These are phyloP conservation scores for Aphelenchoides avenae DNA, from an alignment of 1,140 invertebrate genomes.

Conservation along the genomic window DNA sequence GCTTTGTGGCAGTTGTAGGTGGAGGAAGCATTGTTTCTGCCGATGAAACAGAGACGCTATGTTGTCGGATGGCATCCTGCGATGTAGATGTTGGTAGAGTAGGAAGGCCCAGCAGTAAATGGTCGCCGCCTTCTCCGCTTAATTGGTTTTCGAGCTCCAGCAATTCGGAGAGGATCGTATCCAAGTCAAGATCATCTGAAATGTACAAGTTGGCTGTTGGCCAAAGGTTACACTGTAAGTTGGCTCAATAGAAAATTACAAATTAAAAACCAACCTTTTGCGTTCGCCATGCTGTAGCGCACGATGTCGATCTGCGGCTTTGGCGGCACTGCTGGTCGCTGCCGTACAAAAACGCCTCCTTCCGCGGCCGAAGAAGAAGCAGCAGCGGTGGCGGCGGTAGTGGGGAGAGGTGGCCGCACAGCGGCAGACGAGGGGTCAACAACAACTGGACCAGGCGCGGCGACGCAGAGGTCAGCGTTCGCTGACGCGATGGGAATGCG, in stretches of 20 bases:
- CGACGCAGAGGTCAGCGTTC: too few relatives aligned
- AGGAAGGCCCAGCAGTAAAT: constrained; percentile 39
- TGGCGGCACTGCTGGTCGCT: constrained; percentile 35
- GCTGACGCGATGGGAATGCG: too few relatives aligned
- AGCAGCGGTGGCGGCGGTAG: too few relatives aligned
- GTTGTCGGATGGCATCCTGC: neutral
- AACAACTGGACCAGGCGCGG: too few relatives aligned
- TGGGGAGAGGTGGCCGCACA: too few relatives aligned
- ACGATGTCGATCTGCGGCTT: constrained; percentile 48
- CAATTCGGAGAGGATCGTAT: constrained; percentile 37
- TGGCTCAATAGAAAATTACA: constrained; percentile 14
- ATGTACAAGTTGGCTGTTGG: neutral
- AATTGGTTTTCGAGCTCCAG: constrained; percentile 45
- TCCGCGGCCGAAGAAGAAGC: too few relatives aligned
- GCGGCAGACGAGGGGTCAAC: too few relatives aligned
- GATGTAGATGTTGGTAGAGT: constrained; percentile 13
- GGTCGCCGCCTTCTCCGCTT: constrained; percentile 32
- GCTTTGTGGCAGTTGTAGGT: constrained; percentile 5
- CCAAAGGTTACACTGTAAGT: neutral
- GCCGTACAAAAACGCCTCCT: constrained; percentile 1
- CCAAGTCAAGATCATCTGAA: constrained; percentile 44
- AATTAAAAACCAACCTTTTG: constrained; percentile 40
- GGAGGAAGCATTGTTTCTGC: neutral
- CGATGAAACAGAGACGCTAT: neutral
- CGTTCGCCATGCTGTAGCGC: constrained; percentile 47